Conservation (phyloP, 1,140 invertebrate genomes). For the Aphelenchoides fujianensis region DNA sequence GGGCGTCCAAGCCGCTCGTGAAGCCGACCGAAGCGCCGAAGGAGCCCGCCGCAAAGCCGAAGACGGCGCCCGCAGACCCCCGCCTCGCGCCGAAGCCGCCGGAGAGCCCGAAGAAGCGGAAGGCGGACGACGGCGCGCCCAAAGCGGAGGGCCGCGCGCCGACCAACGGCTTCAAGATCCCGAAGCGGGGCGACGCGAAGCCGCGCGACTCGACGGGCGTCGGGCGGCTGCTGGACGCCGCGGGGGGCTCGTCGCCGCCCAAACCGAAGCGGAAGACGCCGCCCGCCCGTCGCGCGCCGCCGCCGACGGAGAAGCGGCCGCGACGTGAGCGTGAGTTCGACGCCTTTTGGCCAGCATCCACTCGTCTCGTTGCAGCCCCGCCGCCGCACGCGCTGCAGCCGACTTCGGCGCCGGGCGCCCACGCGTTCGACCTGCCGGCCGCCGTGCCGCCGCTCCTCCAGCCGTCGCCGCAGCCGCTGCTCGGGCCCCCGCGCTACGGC, state of each 20-base stretch:
- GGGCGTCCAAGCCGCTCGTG: too few relatives aligned
- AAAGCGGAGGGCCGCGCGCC: too few relatives aligned
- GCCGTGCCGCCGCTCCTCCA: constrained; percentile 21
- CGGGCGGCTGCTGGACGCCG: background rate
- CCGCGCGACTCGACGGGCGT: too few relatives aligned
- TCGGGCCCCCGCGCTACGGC: background rate
- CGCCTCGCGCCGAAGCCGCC: too few relatives aligned
- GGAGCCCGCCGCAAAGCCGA: too few relatives aligned
- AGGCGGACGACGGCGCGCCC: too few relatives aligned
- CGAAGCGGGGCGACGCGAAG: too few relatives aligned
- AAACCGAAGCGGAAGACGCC: background rate
- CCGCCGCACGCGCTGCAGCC: constrained; percentile 18
- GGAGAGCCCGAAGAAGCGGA: too few relatives aligned
- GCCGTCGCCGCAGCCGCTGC: background rate
- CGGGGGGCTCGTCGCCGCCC: background rate
- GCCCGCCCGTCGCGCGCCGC: background rate
- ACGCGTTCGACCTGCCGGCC: constrained; percentile 35
- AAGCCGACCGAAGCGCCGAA: too few relatives aligned
- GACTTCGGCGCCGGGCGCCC: constrained; percentile 35
- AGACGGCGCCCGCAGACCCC: too few relatives aligned
- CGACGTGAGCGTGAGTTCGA: background rate
- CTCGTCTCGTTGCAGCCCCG: background rate
- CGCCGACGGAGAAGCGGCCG: background rate
- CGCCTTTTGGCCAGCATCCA: background rate
- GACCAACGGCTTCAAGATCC: too few relatives aligned